Evolutionary conservation across 1,140 invertebrate species (phyloP).

Genomic region (Gonioctena quinquepunctata): DNA sequence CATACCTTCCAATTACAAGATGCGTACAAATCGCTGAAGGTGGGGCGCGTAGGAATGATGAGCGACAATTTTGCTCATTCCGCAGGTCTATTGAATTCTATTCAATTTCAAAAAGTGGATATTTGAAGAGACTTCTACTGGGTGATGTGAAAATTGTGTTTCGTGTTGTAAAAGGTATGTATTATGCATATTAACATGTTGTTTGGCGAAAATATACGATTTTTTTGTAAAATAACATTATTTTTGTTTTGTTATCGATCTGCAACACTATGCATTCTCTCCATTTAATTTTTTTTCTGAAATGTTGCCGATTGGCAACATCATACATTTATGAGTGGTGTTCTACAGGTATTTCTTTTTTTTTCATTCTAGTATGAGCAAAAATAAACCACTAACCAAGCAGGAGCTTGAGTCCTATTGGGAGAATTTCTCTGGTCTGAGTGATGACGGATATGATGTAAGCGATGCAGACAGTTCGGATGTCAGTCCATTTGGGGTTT

Average conservation of each 20-base stretch:
- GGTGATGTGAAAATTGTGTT: slow-evolving; percentile 6
- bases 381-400: background rate
- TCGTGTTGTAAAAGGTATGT: background rate
- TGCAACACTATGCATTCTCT: background rate
- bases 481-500: slow-evolving; percentile 22
- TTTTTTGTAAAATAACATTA: slow-evolving; percentile 6
- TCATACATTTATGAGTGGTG: slow-evolving; percentile 1
- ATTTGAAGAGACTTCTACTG: slow-evolving; percentile 1
- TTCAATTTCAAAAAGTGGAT: slow-evolving; percentile 6
- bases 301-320: slow-evolving; percentile 5
- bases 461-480: background rate
- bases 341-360: background rate
- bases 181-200: slow-evolving; percentile 9
- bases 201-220: background rate
- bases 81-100: background rate
- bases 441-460: background rate
- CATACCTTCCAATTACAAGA: slow-evolving; percentile 1
- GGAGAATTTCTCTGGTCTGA: background rate
- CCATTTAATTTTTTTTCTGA: background rate
- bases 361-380: background rate
- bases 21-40: slow-evolving; percentile 1
- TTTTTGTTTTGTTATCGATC: slow-evolving; percentile 7
- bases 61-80: background rate
- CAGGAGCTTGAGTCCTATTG: slow-evolving; percentile 23
- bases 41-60: slow-evolving; percentile 1